phyloP scores from a whole-genome alignment of 2,113 vertebrate genomes.

The Phaethornis superciliosus region DNA sequence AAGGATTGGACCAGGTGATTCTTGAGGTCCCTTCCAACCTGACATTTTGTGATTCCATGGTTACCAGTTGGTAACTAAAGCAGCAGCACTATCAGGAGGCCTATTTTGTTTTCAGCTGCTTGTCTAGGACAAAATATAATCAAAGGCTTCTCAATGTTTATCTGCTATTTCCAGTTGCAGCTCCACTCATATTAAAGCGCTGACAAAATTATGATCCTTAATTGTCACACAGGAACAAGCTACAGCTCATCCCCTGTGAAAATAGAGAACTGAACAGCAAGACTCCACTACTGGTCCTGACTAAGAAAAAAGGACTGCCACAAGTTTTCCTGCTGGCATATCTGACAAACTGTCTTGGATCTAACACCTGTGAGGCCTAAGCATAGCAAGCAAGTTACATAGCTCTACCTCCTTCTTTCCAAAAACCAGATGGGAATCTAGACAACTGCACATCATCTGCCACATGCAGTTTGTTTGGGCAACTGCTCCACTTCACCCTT shows the following conservation, averaged over 20 bases:
- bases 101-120: background rate
- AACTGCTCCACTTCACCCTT: background rate
- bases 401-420: background rate
- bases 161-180: background rate
- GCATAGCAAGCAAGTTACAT: background rate
- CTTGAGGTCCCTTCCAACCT: too few relatives aligned
- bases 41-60: background rate
- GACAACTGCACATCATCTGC: background rate
- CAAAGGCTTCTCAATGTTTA: background rate
- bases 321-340: background rate
- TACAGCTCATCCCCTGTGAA: background rate
- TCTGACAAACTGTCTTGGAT: background rate
- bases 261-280: rapidly evolving
- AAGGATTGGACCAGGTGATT: too few relatives aligned
- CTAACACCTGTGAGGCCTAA: background rate
- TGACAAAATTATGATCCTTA: background rate
- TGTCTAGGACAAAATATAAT: background rate
- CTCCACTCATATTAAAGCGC: background rate
- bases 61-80: background rate
- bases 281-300: background rate
- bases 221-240: rapidly evolving
- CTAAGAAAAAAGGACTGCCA: background rate
- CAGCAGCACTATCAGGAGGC: background rate
- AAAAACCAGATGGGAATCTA: background rate
- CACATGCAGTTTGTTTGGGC: background rate